Evolutionary conservation across 2,888 invertebrate species (phyloP).

Genomic region (Xestia xanthographa): DNA sequence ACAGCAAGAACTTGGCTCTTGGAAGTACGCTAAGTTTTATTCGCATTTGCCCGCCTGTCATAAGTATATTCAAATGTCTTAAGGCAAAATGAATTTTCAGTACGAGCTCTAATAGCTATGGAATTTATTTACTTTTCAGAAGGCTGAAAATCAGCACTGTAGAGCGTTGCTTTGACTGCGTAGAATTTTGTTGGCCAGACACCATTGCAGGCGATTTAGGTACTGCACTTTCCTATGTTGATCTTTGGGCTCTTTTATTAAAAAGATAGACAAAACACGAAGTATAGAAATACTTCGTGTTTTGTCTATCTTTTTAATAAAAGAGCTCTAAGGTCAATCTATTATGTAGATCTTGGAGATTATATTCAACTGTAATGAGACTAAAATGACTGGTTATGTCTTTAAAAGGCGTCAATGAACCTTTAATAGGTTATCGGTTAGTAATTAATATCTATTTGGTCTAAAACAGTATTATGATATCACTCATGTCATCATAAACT

Average conservation of each 20-base stretch:
- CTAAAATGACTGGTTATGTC: not conserved
- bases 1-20: no score
- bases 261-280: no score
- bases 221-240: not conserved
- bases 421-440: slow-evolving; percentile 7
- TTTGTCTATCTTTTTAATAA: not conserved
- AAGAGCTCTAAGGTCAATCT: not conserved
- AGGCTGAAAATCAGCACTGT: not conserved
- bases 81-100: not conserved
- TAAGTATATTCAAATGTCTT: not conserved
- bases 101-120: not conserved
- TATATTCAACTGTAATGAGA: not conserved
- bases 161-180: not conserved
- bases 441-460: not conserved
- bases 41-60: not conserved
- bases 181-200: not conserved
- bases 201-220: not conserved
- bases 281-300: no score
- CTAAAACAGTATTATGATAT: not conserved
- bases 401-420: not conserved
- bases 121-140: not conserved
- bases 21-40: not conserved
- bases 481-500: not conserved
- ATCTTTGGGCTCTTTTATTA: no score
- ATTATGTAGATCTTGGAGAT: not conserved